phyloP scores from a whole-genome alignment of 2,113 vertebrate genomes.

The Galemys pyrenaicus region DNA sequence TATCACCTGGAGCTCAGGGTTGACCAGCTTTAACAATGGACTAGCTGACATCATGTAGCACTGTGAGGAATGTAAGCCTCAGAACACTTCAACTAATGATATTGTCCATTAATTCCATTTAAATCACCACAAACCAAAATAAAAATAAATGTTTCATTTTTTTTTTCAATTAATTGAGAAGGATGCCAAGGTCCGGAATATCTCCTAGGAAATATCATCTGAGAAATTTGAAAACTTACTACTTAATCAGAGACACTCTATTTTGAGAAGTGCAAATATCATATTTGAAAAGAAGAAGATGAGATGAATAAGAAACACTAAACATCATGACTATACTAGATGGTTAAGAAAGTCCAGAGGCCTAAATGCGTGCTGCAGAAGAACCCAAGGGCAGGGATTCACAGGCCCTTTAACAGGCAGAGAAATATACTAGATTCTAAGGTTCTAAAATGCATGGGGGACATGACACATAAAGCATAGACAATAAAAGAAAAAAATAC shows the following conservation, averaged over 20 bases:
- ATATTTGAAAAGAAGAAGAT: background rate
- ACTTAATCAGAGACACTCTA: background rate
- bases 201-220: background rate
- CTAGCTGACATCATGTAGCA: background rate
- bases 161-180: background rate
- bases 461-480: background rate
- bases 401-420: too few species aligned
- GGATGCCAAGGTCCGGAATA: background rate
- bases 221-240: background rate
- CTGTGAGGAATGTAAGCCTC: background rate
- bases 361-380: background rate
- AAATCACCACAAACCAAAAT: background rate
- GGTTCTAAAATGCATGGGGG: background rate
- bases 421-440: background rate
- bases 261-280: background rate
- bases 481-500: background rate
- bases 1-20: background rate
- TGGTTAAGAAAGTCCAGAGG: background rate
- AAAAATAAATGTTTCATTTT: background rate
- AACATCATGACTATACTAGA: background rate
- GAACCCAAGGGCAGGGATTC: rapidly evolving
- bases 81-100: background rate
- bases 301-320: background rate
- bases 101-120: background rate
- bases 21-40: background rate